Base-by-base conservation (phyloP, 92 coral and sea anemone species). In the Phenganax stokvisi region DNA sequence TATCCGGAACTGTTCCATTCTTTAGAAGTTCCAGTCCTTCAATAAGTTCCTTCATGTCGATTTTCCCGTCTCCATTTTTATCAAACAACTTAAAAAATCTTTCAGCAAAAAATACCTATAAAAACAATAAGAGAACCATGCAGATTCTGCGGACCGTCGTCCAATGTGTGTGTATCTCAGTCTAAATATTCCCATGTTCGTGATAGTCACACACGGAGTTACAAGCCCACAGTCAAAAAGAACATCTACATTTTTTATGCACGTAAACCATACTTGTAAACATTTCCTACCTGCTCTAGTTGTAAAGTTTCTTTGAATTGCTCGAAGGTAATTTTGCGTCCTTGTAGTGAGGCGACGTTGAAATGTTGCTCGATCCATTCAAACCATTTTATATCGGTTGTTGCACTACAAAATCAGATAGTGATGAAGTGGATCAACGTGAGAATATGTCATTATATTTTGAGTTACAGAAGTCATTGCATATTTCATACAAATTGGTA, bases 241-340 rank as follows among this genome's bases (percentile, higher is more conserved):
- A 20, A 20, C 25, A 20, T 20, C 25, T 37, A 37, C 47, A 37
- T 37, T 37, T 5, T 37, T 37, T 37, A 17, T 2, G 25, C 5
- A 12, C 27, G 67, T 12, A 61, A 61, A 5, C n/a, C 8, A 61
- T n/a, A 68, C 28, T 66, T 37, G 20, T 37, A 44, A 53, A 51
- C 10, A 68, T 37, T 68, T 68, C 37, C 12, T 68, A 79, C 83
- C 83, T 79, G 67, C 65, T 79, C 83, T 28, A 79, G 57, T 27
- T 79, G 83, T 37, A 79, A 64, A 37, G 83, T 79, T 62, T 79
- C 83, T 54, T 79, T 79, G 65, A 79, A 79, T 65, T 79, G 83
- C 37, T 79, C 83, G 25, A 79, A 79, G 9, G 83, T 79, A 10
- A 79, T 79, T 52, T 79, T 79, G 27, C 83, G 37, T 37, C 83